These are phyloP conservation scores for Iselma pallidipennis DNA, from an alignment of 2,888 invertebrate species.

Conservation along the genomic window DNA sequence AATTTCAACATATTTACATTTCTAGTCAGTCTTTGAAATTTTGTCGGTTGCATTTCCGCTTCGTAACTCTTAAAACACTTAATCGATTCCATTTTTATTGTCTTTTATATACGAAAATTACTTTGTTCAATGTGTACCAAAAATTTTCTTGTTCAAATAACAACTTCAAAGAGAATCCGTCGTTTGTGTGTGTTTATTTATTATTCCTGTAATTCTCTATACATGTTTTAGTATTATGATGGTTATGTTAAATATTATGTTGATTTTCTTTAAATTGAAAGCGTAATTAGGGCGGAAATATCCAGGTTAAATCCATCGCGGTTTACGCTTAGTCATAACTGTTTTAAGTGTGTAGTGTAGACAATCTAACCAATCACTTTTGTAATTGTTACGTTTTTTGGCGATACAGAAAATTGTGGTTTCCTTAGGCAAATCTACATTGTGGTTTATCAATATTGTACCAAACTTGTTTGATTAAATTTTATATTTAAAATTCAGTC, in stretches of 20 bases:
- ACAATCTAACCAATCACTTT: neutral
- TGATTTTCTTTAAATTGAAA: neutral
- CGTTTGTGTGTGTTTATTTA: no score
- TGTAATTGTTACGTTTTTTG: neutral
- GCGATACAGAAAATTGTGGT: constrained; percentile 10
- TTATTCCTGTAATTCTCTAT: no score
- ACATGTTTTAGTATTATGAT: neutral
- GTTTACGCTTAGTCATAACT: neutral
- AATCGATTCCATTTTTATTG: no score
- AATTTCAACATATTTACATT: neutral
- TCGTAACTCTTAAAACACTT: no score
- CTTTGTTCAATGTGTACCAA: no score
- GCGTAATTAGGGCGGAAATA: constrained; percentile 18
- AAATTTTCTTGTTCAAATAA: no score
- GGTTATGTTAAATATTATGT: neutral
- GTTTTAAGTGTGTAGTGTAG: neutral
- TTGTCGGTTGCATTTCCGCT: neutral
- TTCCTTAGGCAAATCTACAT: constrained; percentile 12
- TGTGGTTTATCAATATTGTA: no score
- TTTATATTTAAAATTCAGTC: no score
- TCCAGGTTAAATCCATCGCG: constrained; percentile 10
- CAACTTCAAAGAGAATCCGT: no score
- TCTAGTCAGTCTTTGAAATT: neutral
- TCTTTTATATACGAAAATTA: no score
- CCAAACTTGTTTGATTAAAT: no score